These are phyloP conservation scores for Botia almorhae DNA, from an alignment of 2,797 vertebrate genomes.

Conservation along the genomic window DNA sequence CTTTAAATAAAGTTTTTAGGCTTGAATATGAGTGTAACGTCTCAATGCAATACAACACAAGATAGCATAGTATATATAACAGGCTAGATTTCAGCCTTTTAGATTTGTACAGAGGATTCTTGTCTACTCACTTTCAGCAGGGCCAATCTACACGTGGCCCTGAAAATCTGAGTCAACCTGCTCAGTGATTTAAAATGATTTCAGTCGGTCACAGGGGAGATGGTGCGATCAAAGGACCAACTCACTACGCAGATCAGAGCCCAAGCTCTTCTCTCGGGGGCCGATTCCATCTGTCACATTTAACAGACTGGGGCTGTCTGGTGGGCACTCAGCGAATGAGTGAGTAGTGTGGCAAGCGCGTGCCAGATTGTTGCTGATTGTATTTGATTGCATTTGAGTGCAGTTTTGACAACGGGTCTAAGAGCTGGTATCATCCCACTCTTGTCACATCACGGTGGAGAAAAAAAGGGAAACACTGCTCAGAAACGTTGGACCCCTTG, in stretches of 20 bases:
- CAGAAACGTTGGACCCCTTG: constrained; percentile 17
- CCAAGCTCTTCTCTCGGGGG: constrained; percentile 24
- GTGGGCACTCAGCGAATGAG: constrained; percentile 32
- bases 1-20: background rate
- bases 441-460: constrained; percentile 36
- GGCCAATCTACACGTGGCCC: constrained; percentile 23
- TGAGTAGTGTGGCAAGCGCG: constrained; percentile 16
- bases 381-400: constrained; percentile 62
- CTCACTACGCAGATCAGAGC: constrained; percentile 33
- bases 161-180: constrained; percentile 51
- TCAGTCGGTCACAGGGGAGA: constrained; percentile 38
- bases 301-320: constrained; percentile 54
- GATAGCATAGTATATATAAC: background rate
- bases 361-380: constrained; percentile 57
- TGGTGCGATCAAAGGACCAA: constrained; percentile 14
- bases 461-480: constrained; percentile 41
- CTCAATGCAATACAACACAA: background rate
- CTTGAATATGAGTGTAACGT: background rate
- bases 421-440: constrained; percentile 57
- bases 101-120: background rate
- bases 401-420: constrained; percentile 38
- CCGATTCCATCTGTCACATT: constrained; percentile 54
- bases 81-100: background rate
- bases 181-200: constrained; percentile 47
- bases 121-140: constrained; percentile 36